Evolutionary conservation across 2,113 vertebrate genomes (phyloP), one percentile per base, ranked within the genome.

Genomic region (Brienomyrus brachyistius): DNA sequence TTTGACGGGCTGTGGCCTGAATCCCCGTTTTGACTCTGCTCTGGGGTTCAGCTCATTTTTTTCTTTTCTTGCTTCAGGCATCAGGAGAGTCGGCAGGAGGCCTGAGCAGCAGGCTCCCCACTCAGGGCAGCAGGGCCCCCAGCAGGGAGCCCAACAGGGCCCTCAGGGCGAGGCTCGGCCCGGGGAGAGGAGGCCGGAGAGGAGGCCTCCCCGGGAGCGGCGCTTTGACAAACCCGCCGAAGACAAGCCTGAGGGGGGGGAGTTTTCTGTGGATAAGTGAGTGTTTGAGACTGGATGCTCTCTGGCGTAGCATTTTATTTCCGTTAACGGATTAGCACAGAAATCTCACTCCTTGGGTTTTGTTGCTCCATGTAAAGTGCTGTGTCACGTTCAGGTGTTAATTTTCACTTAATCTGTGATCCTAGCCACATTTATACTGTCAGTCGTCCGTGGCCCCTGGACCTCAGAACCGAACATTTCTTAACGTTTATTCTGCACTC

Each of bases 241-340:
- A 50, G 98, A 99, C 82, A 99, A 99, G 92, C 97, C 97, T 2
- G 98, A 99, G 94, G 97, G 97, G 83, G 98, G 97, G 82, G 98
- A 99, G 88, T 98, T 98, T 94, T 98, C 98, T 8, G 97, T 98
- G 91, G 98, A 99, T 87, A 98, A 98, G 98, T 98, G 95, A 96
- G 96, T 94, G 7, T 13, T 56, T 7, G 54, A 13, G 35, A 5
- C 47, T 9, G n/a, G 13, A 27, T 35, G 50, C 50, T 31, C 11
- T 13, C 43, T 35, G 82, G 10, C 15, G 23, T 48, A 10, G 3
- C 15, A 9, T 0, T 1, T 23, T n/a, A 51, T 35, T n/a, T 5
- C 10, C 51, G 17, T 52, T 51, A 85, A 50, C 21, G 35, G 27
- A 19, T 31, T n/a, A 11, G 8, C 5, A 51, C 23, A 4, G 19